Conservation (phyloP, 2,797 vertebrate species). For the Hippoglossus hippoglossus region DNA sequence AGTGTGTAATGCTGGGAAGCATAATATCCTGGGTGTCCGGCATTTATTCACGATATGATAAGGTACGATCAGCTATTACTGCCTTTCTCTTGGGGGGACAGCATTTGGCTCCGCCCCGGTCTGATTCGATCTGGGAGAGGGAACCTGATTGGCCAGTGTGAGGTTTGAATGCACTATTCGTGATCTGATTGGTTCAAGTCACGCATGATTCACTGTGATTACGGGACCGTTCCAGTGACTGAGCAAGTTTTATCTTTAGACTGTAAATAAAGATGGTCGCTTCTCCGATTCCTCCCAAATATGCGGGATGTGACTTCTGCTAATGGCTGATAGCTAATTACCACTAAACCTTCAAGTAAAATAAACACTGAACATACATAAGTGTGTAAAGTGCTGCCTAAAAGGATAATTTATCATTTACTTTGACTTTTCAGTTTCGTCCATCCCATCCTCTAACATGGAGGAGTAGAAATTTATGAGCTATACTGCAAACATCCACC, state of each 20-base stretch:
- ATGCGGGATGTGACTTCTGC: too few relatives aligned
- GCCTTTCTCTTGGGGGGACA: slow-evolving; percentile 82
- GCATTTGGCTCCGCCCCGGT: slow-evolving; percentile 72
- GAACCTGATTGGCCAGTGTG: slow-evolving; percentile 36
- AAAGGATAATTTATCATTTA: too few relatives aligned
- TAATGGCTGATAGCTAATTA: too few relatives aligned
- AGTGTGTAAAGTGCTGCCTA: too few relatives aligned
- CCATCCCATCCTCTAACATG: too few relatives aligned
- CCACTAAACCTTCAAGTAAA: too few relatives aligned
- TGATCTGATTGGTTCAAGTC: slow-evolving; percentile 37
- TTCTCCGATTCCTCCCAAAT: too few relatives aligned
- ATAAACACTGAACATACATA: too few relatives aligned
- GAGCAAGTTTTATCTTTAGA: slow-evolving; percentile 3
- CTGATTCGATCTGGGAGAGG: slow-evolving; percentile 30
- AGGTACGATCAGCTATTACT: slow-evolving; percentile 78
- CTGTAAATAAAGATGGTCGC: too few relatives aligned
- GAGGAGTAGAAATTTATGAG: too few relatives aligned
- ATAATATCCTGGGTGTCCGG: slow-evolving; percentile 64
- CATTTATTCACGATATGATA: slow-evolving; percentile 65
- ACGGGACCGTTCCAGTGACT: slow-evolving; percentile 42
- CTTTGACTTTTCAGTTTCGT: too few relatives aligned
- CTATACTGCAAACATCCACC: too few relatives aligned
- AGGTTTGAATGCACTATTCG: slow-evolving; percentile 33
- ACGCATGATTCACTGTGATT: slow-evolving; percentile 13
- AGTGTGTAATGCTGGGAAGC: slow-evolving; percentile 73